These are phyloP conservation scores for Dermochelys coriacea DNA, from an alignment of 2,797 vertebrate genomes.

Conservation along the genomic window DNA sequence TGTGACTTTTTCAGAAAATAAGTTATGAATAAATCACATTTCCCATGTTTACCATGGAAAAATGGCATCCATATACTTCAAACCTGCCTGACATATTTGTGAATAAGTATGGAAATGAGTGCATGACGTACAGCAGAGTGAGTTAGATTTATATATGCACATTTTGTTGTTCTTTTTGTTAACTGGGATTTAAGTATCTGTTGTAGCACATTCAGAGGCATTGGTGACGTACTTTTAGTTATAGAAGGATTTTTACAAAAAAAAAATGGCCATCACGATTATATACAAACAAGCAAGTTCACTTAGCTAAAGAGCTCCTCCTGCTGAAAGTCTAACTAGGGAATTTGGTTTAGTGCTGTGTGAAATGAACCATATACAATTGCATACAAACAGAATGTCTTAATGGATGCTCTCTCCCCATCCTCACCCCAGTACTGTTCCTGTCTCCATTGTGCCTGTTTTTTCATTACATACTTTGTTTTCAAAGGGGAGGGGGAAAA, in stretches of 20 bases:
- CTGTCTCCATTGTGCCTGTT: background rate
- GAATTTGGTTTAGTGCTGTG: background rate
- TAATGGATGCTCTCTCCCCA: accelerated
- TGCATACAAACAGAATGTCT: background rate
- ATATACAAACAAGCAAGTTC: background rate
- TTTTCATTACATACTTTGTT: accelerated
- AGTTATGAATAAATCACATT: background rate
- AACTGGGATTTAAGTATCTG: background rate
- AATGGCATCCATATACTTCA: accelerated
- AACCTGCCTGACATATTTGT: accelerated
- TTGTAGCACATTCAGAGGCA: background rate
- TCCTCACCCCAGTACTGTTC: background rate
- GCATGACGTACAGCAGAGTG: accelerated
- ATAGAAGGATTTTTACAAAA: accelerated
- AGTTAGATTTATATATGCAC: background rate
- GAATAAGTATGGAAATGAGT: background rate
- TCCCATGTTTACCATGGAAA: background rate
- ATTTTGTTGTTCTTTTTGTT: background rate
- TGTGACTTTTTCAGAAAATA: accelerated
- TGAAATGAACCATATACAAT: accelerated
- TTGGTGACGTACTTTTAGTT: background rate
- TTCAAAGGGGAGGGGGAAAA: accelerated
- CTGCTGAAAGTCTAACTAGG: constrained; percentile 22
- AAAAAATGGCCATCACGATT: background rate
- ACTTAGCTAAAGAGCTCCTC: constrained; percentile 58